Base-by-base conservation (phyloP, 1,140 invertebrate genomes). In the Pogonomyrmex barbatus region DNA sequence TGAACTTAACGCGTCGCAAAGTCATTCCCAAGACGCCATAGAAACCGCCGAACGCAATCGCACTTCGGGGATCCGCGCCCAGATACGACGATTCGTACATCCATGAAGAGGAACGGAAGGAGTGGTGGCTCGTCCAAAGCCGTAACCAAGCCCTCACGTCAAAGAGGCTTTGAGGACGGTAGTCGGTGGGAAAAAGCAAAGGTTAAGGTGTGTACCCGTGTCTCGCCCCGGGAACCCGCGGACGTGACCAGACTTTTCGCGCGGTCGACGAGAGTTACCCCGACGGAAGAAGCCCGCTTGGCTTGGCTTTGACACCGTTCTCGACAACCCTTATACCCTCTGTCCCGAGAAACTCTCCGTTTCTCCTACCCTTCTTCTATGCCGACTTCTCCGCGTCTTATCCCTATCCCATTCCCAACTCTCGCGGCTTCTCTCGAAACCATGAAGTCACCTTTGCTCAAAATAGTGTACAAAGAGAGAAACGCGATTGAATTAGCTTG, bases 221-320 rank as follows among this genome's bases (percentile, higher is more conserved):
- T 93, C 93, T 92, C 89, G 86, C 90, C 87, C 89, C 87, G 88
- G 83, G 90, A 93, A 71, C 86, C 86, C 47, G 82, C 71, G 89
- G 30, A 94, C 94, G 94, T 94, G 94, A 94, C 93, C 79, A 89
- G 93, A 94, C 91, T 94, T 91, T 82, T 91, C 88, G 91, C 89
- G 84, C 87, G 87, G 87, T 65, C 89, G 86, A 76, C 78, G 91
- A 93, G 91, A 94, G 91, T 91, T 88, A 92, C 91, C 24, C 71
- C 91, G 71, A 89, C 65, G 87, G 17, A 39, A 91, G 90, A 89
- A 90, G 90, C 88, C 88, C 75, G 83, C 87, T 91, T 89, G 65
- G 83, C 83, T 88, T 78, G 79, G 87, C 92, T 93, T 93, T 93
- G 90, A 92, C 89, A 87, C 89, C 88, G 78, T 87, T 63, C 77